A percentile compares a stretch with the other conserved stretches of the same genome.
phyloP scores from a whole-genome alignment of 1,140 invertebrate genomes.

The Steinernema khuongi region DNA sequence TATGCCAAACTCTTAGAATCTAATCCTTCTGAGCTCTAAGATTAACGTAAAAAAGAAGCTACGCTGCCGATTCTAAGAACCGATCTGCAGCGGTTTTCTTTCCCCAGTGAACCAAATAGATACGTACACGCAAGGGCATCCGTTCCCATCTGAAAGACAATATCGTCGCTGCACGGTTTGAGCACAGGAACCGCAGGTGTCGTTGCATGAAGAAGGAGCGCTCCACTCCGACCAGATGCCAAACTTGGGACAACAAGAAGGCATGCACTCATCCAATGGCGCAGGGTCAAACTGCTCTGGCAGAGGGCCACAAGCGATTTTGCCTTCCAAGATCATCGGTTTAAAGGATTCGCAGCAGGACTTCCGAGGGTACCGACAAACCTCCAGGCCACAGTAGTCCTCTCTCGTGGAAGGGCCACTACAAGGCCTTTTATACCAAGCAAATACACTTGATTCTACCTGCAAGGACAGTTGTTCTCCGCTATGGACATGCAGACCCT shows the following conservation, averaged over 20 bases:
- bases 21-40: too few relatives aligned
- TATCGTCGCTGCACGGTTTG: conserved; percentile 20
- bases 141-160: conserved; percentile 25
- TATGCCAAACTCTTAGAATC: too few relatives aligned
- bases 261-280: conserved; percentile 7
- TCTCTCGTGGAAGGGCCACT: background rate
- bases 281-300: background rate
- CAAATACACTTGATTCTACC: background rate
- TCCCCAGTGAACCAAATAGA: too few relatives aligned
- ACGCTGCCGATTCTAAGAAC: too few relatives aligned
- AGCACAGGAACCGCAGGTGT: background rate
- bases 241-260: conserved; percentile 23
- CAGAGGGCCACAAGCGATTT: conserved; percentile 21
- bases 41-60: too few relatives aligned
- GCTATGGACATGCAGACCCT: background rate
- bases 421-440: background rate
- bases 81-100: too few relatives aligned
- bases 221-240: conserved; percentile 34
- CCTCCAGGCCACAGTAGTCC: conserved; percentile 20
- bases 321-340: background rate
- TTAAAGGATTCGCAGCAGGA: conserved; percentile 13
- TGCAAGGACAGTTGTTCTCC: conserved; percentile 9
- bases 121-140: conserved; percentile 30
- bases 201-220: background rate
- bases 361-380: conserved; percentile 20